Base-by-base conservation (phyloP, 37 sponge, comb jelly and placozoan species). In the Geodia barretti region DNA sequence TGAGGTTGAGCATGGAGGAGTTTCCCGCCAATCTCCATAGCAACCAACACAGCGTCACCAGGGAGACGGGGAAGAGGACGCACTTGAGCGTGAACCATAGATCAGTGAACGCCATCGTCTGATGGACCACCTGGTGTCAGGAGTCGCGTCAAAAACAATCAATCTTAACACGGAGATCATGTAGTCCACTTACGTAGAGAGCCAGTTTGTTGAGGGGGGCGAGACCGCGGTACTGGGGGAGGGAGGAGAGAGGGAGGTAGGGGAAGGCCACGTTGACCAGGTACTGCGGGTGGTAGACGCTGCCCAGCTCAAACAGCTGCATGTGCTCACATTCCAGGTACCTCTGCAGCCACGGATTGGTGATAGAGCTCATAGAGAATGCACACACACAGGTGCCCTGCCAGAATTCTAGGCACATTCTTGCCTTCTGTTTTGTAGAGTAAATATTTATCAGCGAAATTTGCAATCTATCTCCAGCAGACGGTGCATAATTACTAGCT, bases 271-370 rank as follows among this genome's bases (percentile, higher is more conserved):
- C 31, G 72, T 92, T 92, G 60, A 92, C 42, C 30, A 92, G 59
- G 65, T 92, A 92, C 41, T 85, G 86, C 43, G 71, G 43, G 68
- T 88, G 82, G 23, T 92, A 86, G 54, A 79, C 71, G 62, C 93
- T 92, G 74, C 93, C 88, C 43, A 92, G 78, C 65, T 92, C 93
- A 88, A 92, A 88, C 62, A 92, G 74, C 29, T 80, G 85, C 23
- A 85, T 1, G 65, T 88, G 80, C 35, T 88, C 89, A 84, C 93
- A 92, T 20, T 9, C n/a, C n/a, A n/a, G n/a, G n/a, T n/a, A n/a
- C n/a, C n/a, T n/a, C n/a, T n/a, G n/a, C n/a, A n/a, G n/a, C n/a
- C n/a, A n/a, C n/a, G n/a, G n/a, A n/a, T n/a, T n/a, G n/a, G n/a
- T n/a, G n/a, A n/a, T n/a, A n/a, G n/a, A n/a, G n/a, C n/a, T n/a